These are phyloP conservation scores for Petromus typicus DNA, from an alignment of 2,113 vertebrate species.

Conservation along the genomic window DNA sequence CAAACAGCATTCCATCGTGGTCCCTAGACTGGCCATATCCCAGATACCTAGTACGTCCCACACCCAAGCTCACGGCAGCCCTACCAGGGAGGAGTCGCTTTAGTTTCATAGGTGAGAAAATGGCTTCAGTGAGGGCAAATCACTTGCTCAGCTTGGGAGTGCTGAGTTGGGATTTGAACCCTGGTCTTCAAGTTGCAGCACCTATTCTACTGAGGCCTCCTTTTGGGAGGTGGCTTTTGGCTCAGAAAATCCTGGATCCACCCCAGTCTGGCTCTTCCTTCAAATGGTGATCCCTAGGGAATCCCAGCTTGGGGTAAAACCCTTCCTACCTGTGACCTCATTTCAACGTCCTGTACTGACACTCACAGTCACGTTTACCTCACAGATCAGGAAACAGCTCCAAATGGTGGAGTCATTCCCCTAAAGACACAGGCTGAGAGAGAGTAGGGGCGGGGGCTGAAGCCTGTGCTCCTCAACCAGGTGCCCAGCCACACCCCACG, in stretches of 20 bases:
- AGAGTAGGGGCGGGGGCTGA: background rate
- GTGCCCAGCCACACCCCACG: background rate
- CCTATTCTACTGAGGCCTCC: background rate
- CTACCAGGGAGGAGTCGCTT: background rate
- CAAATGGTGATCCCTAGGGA: background rate
- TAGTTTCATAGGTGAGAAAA: background rate
- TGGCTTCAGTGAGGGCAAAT: background rate
- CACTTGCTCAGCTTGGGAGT: background rate
- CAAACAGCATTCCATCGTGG: background rate
- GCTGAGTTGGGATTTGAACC: background rate
- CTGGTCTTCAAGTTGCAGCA: fast-evolving
- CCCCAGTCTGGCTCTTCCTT: background rate
- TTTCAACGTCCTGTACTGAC: background rate
- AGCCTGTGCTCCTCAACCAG: background rate
- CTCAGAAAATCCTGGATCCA: background rate
- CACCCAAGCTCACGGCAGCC: background rate
- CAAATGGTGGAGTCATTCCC: background rate
- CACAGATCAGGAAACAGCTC: background rate
- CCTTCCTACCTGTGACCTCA: background rate
- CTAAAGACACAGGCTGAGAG: background rate
- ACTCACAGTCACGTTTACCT: background rate
- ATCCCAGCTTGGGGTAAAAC: background rate
- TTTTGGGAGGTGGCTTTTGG: background rate
- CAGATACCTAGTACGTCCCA: background rate
- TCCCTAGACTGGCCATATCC: background rate